Base-by-base conservation (phyloP, 1,140 invertebrate species). In the Eumaeus atala region DNA sequence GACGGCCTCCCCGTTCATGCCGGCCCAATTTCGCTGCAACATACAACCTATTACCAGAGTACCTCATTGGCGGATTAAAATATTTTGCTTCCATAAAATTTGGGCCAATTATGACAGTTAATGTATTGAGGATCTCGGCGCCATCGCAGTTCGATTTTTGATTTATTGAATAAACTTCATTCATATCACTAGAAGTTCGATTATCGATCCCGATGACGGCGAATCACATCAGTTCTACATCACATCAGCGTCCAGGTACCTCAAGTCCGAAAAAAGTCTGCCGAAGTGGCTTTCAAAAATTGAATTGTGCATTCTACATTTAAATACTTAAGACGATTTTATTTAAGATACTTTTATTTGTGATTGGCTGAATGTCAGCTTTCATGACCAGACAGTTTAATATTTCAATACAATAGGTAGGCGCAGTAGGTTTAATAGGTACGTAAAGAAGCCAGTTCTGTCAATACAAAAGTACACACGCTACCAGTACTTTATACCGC, bases 181-280 rank as follows among this genome's bases (percentile, higher is more conserved):
- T 49, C 38, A 51, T 57, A 17, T 54, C 47, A 35, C 9, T 59
- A 52, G 6, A 28, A 9, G 2, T 37, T 37, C 35, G 35, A 37
- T 16, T 53, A 50, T 53, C 10, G 52, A 49, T 18, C 37, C 21
- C 51, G 12, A 40, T 53, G 18, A 14, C 42, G 9, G 12, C 40
- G 6, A 44, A 44, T 44, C 40, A 16, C 40, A 17, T 16, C 9
- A 12, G 17, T 9, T 6, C 35, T 16, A 44, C 16, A 44, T 44
- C 40, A 44, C 17, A 44, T 44, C 40, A 44, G 17, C 40, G 40
- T 44, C 40, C 9, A 44, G 17, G 16, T 44, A 14, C 14, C 9
- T 44, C 11, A 18, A 9, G 40, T 44, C 12, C 12, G n/a, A n/a
- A n/a, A n/a, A n/a, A n/a, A n/a, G 16, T 44, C 17, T 6, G 12